phyloP scores from a whole-genome alignment of 2,113 vertebrate genomes.

The Noturus placidus region DNA sequence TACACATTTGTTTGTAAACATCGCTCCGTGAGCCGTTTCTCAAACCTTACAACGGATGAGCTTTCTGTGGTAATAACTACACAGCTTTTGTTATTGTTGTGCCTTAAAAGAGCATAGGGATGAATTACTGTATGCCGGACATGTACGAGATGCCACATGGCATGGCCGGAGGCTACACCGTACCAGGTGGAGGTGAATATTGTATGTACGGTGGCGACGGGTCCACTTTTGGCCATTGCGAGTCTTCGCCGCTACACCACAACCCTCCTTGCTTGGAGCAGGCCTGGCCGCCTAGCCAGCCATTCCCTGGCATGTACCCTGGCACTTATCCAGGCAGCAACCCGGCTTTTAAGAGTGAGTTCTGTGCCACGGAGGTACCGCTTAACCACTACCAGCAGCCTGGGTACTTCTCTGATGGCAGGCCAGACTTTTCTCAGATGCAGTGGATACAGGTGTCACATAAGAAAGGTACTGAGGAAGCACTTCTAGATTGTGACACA shows the following conservation, averaged over 20 bases:
- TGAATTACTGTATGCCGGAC: conserved; percentile 92
- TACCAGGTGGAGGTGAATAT: conserved; percentile 79
- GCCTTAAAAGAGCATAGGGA: conserved; percentile 55
- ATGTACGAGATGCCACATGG: conserved; percentile 84
- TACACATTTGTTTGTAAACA: background rate
- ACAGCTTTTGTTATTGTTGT: background rate
- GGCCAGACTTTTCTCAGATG: conserved; percentile 85
- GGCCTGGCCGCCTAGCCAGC: conserved; percentile 85
- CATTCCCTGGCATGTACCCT: conserved; percentile 83
- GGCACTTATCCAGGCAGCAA: conserved; percentile 80
- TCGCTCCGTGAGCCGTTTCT: background rate
- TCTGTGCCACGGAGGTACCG: conserved; percentile 86
- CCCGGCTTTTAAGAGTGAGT: conserved; percentile 83
- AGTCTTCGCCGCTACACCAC: conserved; percentile 83
- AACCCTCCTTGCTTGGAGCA: conserved; percentile 88
- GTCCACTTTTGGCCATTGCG: conserved; percentile 78
- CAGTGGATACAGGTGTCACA: conserved; percentile 84
- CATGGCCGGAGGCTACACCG: conserved; percentile 74
- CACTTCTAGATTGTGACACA: no score
- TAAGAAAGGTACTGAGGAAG: conserved; percentile 87
- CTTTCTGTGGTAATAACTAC: background rate
- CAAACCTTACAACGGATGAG: background rate
- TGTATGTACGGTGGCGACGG: conserved; percentile 85
- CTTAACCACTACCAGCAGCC: conserved; percentile 86
- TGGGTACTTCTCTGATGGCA: conserved; percentile 86